Base-by-base conservation (phyloP, 2,113 vertebrate species). In the Triplophysa dalaica region DNA sequence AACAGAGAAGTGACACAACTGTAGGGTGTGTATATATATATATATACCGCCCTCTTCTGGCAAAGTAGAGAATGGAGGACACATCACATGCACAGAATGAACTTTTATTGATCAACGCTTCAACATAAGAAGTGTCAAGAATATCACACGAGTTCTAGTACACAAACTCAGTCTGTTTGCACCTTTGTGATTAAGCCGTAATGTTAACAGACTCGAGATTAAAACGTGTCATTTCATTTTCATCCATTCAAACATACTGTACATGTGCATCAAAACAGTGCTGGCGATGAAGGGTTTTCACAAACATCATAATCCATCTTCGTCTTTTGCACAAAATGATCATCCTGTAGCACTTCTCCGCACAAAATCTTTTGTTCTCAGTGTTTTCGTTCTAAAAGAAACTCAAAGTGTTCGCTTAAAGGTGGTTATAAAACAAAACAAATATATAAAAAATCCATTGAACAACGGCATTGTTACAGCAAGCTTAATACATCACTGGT, bases 81-180 rank as follows among this genome's bases (percentile, higher is more conserved):
- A 68, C 12, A 1, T 17, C 68, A 67, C 58, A 48, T 24, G 33
- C 50, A 65, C 58, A 82, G 75, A 75, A 82, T 86, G 81, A 87
- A 83, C 79, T 91, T 86, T 93, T 92, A 93, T 92, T 92, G 85
- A 88, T 90, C 83, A 29, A 29, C 29, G 29, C 29, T 29, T 29
- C 29, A 78, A 64, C 22, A 54, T 52, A 81, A 85, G 75, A 43
- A 72, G 43, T 41, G 79, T 61, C 83, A 74, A 84, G 89, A 89
- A 90, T 87, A 87, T 77, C 66, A 81, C 83, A 78, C 83, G 87
- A 89, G 85, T 89, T 54, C 77, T 86, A 89, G 81, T 78, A 77
- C 75, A 38, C 75, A 64, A 82, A 69, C 81, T 81, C 58, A 84
- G 88, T 68, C 82, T 54, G 17, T 17, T 54, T 54, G 50, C 50